Percentiles rank a stretch among this genome's conserved stretches.
phyloP scores from a whole-genome alignment of 2,888 invertebrate species.

The Eugnorisma glareosa region DNA sequence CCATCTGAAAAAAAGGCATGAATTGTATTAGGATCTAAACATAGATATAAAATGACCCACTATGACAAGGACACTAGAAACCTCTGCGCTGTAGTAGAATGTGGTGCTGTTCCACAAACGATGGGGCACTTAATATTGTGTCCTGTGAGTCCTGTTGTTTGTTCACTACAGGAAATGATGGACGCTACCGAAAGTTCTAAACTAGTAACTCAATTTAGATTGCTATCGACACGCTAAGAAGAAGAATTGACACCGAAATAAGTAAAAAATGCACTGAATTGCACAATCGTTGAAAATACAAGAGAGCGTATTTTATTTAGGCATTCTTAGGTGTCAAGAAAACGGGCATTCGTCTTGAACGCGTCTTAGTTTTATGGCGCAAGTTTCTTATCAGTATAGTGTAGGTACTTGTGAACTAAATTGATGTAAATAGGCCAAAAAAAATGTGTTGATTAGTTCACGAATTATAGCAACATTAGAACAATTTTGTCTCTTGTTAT shows the following conservation, averaged over 20 bases:
- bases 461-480: neutral
- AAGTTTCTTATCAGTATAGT: conserved; percentile 42
- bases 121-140: too few species aligned
- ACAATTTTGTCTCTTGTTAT: neutral
- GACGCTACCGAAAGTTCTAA: too few species aligned
- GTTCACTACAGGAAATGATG: too few species aligned
- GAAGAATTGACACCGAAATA: neutral
- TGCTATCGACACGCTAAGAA: too few species aligned
- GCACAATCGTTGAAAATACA: neutral
- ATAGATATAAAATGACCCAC: too few species aligned
- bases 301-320: neutral
- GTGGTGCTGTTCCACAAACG: too few species aligned
- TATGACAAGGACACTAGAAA: too few species aligned
- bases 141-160: too few species aligned
- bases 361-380: conserved; percentile 52
- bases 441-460: neutral
- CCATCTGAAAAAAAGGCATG: too few species aligned
- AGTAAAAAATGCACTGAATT: neutral
- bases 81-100: too few species aligned
- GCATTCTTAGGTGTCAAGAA: neutral
- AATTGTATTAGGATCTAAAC: neutral
- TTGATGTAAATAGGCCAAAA: conserved; percentile 38
- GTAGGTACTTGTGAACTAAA: conserved; percentile 35
- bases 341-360: neutral
- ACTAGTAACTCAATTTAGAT: too few species aligned